phyloP scores from a whole-genome alignment of 53 echinoderm and acorn worm genomes.

The Actinopyga echinites region DNA sequence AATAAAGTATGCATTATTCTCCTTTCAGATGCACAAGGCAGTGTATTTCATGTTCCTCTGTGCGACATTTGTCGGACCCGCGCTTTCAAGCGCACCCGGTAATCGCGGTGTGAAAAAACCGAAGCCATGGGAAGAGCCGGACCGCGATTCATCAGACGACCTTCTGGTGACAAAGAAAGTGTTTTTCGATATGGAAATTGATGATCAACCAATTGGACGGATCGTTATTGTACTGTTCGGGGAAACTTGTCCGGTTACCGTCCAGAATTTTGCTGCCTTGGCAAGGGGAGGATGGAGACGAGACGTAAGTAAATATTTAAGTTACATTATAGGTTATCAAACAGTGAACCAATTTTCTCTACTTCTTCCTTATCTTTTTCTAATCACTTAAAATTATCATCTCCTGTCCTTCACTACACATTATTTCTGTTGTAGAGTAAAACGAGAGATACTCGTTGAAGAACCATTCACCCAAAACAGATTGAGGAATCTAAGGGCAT shows the following conservation, averaged over 20 bases:
- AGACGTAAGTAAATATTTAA: constrained; percentile 42
- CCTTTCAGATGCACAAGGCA: background rate
- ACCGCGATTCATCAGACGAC: constrained; percentile 72
- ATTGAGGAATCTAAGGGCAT: no score
- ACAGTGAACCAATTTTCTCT: background rate
- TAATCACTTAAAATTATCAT: background rate
- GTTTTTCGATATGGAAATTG: constrained; percentile 86
- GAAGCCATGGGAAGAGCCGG: constrained; percentile 83
- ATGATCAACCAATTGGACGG: constrained; percentile 78
- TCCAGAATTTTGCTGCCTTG: constrained; percentile 89
- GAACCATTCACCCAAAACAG: no score
- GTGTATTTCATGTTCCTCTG: background rate
- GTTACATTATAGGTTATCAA: background rate
- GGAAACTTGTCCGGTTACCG: constrained; percentile 81
- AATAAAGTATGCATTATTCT: background rate
- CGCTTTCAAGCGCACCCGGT: background rate
- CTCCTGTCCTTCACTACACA: background rate
- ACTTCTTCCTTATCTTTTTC: background rate
- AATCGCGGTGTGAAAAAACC: constrained; percentile 50
- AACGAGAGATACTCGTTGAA: no score
- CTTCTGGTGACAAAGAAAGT: constrained; percentile 87
- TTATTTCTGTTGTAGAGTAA: background rate
- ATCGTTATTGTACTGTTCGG: constrained; percentile 82
- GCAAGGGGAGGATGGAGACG: constrained; percentile 72
- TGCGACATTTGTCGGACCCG: background rate